A percentile compares a stretch with the other conserved stretches of the same genome.
phyloP scores from a whole-genome alignment of 30 jellyfish, hydroid and myxozoan genomes.

The Hydractinia symbiolongicarpus region DNA sequence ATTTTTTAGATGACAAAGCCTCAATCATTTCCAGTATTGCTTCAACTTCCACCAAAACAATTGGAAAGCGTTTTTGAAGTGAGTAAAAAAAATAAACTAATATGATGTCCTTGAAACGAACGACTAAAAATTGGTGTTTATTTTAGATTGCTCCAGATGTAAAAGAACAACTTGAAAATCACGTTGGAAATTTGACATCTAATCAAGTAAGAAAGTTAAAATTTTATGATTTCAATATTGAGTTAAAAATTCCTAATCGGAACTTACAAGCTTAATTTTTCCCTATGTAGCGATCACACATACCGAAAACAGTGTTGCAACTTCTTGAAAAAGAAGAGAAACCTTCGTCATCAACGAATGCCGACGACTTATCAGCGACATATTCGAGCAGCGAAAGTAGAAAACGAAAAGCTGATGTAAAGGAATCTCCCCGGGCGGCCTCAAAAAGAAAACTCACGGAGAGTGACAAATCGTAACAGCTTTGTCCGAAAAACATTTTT shows the following conservation, averaged over 20 bases:
- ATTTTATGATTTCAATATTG: neutral
- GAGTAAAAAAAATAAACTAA: neutral
- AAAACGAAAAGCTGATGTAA: constrained; percentile 22
- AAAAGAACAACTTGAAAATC: constrained; percentile 67
- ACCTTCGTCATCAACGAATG: neutral
- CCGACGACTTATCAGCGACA: constrained; percentile 22
- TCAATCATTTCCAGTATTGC: constrained; percentile 90
- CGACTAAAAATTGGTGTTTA: neutral
- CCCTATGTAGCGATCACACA: constrained; percentile 82
- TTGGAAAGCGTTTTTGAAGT: constrained; percentile 96
- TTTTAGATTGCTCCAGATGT: constrained; percentile 77
- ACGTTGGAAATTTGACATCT: constrained; percentile 74
- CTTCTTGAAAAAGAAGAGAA: constrained; percentile 69
- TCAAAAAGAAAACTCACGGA: too few species aligned
- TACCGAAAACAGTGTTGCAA: constrained; percentile 77
- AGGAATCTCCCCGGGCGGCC: too few species aligned
- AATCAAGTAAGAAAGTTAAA: constrained; percentile 57
- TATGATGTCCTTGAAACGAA: neutral
- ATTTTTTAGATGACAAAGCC: constrained; percentile 92
- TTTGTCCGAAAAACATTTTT: too few species aligned
- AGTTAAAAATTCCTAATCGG: neutral
- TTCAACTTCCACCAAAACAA: constrained; percentile 95
- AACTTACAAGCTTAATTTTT: neutral
- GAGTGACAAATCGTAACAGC: too few species aligned
- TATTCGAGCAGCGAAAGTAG: constrained; percentile 22